These are phyloP conservation scores for Rhabdophis nuchalis DNA, from an alignment of 2,797 vertebrate species.

Conservation along the genomic window DNA sequence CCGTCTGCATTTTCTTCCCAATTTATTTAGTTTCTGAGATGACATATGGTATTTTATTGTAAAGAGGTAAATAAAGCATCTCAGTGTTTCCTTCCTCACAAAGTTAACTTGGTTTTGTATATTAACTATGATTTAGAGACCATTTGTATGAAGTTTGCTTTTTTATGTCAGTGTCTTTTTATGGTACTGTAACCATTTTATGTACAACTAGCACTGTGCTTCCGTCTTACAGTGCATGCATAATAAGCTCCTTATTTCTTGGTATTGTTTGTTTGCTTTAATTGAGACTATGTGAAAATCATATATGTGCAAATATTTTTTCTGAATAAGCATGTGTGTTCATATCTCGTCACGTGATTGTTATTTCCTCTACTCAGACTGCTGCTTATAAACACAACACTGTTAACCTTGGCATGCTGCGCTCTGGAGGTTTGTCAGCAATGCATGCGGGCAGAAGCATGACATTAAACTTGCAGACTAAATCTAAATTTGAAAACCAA, in stretches of 20 bases:
- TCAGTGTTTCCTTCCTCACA: not conserved
- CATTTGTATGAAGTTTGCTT: conserved; percentile 57
- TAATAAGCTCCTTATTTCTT: conserved; percentile 56
- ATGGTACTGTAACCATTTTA: conserved; percentile 65
- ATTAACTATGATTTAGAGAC: conserved; percentile 21
- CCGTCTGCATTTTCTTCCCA: not conserved
- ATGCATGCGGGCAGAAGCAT: conserved; percentile 96
- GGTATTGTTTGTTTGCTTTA: conserved; percentile 71
- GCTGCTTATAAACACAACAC: conserved; percentile 99
- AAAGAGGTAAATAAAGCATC: not conserved
- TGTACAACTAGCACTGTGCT: conserved; percentile 74
- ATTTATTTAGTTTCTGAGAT: not conserved
- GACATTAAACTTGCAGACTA: conserved; percentile 99
- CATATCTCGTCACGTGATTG: conserved; percentile 91
- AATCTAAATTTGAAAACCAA: conserved; percentile 97
- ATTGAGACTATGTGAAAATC: conserved; percentile 74
- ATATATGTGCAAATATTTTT: conserved; percentile 73
- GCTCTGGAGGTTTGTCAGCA: conserved; percentile 96
- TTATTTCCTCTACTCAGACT: conserved; percentile 99
- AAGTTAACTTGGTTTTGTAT: not conserved
- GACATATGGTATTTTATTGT: not conserved
- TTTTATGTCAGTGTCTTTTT: conserved; percentile 68
- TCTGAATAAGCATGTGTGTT: conserved; percentile 77
- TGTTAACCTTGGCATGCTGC: conserved; percentile 99
- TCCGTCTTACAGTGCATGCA: conserved; percentile 73